Percentiles rank a stretch among this genome's conserved stretches.
Evolutionary conservation across 2,888 invertebrate genomes (phyloP).

Genomic region (Eustalomyia histrio): DNA sequence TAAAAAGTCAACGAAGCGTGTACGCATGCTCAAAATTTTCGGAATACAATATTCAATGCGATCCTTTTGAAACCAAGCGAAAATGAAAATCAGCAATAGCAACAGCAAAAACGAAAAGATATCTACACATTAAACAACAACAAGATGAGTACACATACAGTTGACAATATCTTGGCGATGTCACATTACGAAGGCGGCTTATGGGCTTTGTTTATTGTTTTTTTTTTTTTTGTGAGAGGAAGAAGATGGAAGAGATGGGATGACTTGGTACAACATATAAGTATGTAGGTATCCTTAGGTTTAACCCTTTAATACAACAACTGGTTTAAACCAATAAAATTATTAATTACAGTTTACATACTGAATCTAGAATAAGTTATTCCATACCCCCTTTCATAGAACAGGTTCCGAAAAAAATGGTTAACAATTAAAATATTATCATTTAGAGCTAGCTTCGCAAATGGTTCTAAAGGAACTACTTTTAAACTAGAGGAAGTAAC

Average conservation of each 20-base stretch:
- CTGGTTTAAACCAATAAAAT: no score
- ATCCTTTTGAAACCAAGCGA: conserved; percentile 28
- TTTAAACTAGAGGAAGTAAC: no score
- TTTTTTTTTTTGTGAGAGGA: not conserved
- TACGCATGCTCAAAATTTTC: conserved; percentile 63
- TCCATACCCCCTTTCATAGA: no score
- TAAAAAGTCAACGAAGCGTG: conserved; percentile 35
- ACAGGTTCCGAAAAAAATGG: no score
- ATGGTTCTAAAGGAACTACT: no score
- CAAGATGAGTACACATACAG: conserved; percentile 28
- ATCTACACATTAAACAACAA: conserved; percentile 21
- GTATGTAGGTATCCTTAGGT: not conserved
- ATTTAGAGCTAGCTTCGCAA: no score
- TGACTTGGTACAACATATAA: not conserved
- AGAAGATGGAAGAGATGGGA: not conserved
- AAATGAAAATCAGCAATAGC: not conserved
- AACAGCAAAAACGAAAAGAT: conserved; percentile 15
- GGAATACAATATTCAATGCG: conserved; percentile 55
- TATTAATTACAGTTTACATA: no score
- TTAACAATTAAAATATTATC: no score
- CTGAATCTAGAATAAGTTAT: no score
- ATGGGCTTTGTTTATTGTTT: conserved; percentile 61
- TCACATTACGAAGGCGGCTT: conserved; percentile 64
- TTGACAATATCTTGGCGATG: conserved; percentile 46
- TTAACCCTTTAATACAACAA: not conserved